These are phyloP conservation scores for Crenichthys baileyi DNA, from an alignment of 2,797 vertebrate species.

Conservation along the genomic window DNA sequence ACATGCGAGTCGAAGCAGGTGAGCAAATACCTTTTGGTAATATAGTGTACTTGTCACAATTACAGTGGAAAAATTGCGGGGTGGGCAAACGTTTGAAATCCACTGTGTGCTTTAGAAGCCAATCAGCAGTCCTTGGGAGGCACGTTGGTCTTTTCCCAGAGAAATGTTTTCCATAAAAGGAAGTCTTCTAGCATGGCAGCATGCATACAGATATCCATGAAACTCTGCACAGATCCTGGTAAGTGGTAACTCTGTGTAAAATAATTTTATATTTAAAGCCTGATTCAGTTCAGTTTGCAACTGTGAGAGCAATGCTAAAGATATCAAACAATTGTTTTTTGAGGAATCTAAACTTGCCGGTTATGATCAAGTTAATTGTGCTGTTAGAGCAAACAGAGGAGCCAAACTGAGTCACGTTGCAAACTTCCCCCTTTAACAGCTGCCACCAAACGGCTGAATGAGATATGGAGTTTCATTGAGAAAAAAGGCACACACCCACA, in stretches of 20 bases:
- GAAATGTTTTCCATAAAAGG: constrained; percentile 62
- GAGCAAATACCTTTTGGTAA: too few relatives aligned
- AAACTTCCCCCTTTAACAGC: constrained; percentile 50
- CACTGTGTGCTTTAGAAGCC: neutral
- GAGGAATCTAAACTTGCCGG: constrained; percentile 11
- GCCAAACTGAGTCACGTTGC: constrained; percentile 44
- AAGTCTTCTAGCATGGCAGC: constrained; percentile 55
- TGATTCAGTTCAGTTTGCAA: constrained; percentile 24
- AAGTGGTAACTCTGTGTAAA: neutral
- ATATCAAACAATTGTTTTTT: constrained; percentile 5
- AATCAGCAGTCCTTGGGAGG: constrained; percentile 45
- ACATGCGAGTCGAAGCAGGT: too few relatives aligned
- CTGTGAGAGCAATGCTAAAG: constrained; percentile 3
- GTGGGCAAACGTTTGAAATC: too few relatives aligned
- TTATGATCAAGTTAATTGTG: constrained; percentile 35
- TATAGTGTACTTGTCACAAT: too few relatives aligned
- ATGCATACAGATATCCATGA: constrained; percentile 45
- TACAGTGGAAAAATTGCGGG: too few relatives aligned
- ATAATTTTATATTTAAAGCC: constrained; percentile 44
- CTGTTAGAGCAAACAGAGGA: constrained; percentile 30
- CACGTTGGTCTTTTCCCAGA: constrained; percentile 57
- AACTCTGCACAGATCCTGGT: constrained; percentile 50
- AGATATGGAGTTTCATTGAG: constrained; percentile 78
- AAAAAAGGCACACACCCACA: constrained; percentile 25
- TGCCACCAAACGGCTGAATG: constrained; percentile 67